phyloP scores from a whole-genome alignment of 2,113 vertebrate species.

The Gallinago jamesoni region DNA sequence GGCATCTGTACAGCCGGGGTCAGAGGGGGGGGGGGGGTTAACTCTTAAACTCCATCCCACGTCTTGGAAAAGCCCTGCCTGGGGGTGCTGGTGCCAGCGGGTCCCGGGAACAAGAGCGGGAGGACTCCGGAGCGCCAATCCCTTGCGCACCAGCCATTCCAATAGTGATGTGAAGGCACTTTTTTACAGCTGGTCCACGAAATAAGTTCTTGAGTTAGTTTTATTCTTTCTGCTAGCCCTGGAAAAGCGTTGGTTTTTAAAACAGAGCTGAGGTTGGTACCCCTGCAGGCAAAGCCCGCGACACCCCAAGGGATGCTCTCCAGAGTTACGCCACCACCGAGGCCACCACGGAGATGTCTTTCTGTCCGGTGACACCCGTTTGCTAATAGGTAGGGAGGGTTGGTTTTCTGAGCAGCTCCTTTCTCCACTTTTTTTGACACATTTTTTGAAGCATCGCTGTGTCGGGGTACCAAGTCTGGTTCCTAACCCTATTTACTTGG shows the following conservation, averaged over 20 bases:
- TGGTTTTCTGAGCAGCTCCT: not conserved
- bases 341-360: not conserved
- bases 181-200: not conserved
- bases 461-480: not conserved
- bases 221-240: no score
- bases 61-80: not conserved
- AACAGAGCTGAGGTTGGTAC: fast-evolving
- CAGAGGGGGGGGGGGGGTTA: not conserved
- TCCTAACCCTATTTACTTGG: not conserved
- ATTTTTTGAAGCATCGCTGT: not conserved
- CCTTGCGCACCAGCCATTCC: not conserved
- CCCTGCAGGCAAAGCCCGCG: no score
- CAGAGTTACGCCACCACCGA: not conserved
- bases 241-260: not conserved
- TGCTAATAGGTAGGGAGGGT: not conserved
- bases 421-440: not conserved
- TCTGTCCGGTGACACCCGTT: not conserved
- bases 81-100: not conserved
- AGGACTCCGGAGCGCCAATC: not conserved
- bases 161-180: fast-evolving
- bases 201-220: no score
- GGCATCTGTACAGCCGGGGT: fast-evolving
- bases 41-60: no score
- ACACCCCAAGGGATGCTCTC: not conserved
- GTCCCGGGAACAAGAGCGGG: not conserved